Percentiles rank a stretch among this genome's conserved stretches.
phyloP scores from a whole-genome alignment of 2,888 invertebrate species.

The Tipula unca region DNA sequence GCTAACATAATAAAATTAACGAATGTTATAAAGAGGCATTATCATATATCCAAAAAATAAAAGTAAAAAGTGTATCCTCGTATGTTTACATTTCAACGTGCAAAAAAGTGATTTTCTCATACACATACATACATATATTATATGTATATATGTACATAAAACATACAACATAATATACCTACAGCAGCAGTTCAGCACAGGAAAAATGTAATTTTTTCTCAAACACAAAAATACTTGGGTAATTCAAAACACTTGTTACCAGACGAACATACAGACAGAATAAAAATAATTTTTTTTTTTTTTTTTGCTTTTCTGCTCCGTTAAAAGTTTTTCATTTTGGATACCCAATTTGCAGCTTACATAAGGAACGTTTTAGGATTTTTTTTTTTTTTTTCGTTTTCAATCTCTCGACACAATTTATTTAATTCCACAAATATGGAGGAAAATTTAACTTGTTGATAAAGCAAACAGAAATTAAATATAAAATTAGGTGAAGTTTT shows the following conservation, averaged over 20 bases:
- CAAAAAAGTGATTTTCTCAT: not conserved
- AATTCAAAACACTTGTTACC: not conserved
- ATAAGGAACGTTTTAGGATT: not conserved
- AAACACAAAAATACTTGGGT: not conserved
- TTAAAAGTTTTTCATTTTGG: not conserved
- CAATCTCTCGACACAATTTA: not conserved
- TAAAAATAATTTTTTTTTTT: not conserved
- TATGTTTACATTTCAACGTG: not conserved
- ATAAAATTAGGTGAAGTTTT: not conserved
- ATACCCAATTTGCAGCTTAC: not conserved
- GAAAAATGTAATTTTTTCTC: not conserved
- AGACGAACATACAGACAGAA: not conserved
- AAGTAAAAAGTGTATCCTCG: not conserved
- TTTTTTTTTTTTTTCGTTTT: not conserved
- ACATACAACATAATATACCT: too few species aligned
- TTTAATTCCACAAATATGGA: not conserved
- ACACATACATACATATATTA: not conserved
- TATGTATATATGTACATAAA: not conserved
- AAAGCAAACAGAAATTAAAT: not conserved
- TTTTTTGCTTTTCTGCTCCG: not conserved
- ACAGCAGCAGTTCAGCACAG: not conserved
- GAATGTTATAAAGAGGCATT: not conserved
- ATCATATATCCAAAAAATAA: not conserved
- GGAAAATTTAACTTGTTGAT: not conserved
- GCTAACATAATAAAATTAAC: not conserved